phyloP scores from a whole-genome alignment of 2,797 vertebrate genomes.

The Cygnus olor region DNA sequence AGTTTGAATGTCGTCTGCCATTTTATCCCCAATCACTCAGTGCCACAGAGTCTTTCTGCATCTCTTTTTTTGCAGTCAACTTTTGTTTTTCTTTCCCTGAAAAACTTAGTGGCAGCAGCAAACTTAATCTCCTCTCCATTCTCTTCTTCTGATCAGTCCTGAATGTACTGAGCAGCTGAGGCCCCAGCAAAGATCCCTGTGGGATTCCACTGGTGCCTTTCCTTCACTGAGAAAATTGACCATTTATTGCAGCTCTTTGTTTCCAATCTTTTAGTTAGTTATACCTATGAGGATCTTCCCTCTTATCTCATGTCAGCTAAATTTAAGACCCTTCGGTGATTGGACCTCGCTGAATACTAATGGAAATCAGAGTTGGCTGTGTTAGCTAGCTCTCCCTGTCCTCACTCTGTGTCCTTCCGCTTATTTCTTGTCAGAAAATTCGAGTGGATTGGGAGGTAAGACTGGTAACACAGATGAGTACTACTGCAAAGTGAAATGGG shows the following conservation, averaged over 20 bases:
- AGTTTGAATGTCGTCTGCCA: neutral
- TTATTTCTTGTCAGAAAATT: neutral
- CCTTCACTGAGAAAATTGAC: conserved; percentile 15
- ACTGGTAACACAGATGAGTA: neutral
- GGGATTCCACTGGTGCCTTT: neutral
- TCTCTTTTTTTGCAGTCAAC: neutral
- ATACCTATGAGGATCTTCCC: neutral
- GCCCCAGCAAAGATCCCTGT: neutral
- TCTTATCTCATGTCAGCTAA: neutral
- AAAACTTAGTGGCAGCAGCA: neutral
- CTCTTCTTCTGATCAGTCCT: neutral
- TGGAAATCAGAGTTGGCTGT: neutral
- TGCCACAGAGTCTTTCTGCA: neutral
- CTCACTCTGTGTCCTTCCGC: neutral
- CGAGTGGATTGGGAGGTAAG: neutral
- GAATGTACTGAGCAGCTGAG: neutral
- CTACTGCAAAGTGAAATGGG: neutral
- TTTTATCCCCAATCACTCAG: conserved; percentile 26
- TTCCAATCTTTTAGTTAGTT: neutral
- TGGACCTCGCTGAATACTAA: neutral
- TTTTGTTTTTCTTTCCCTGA: neutral
- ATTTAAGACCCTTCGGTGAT: neutral
- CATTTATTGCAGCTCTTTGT: conserved; percentile 2
- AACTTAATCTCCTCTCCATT: conserved; percentile 21
- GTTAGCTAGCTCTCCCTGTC: neutral